These are phyloP conservation scores for Caenorhabditis panamensis DNA, from an alignment of 2,888 invertebrate genomes.

Conservation along the genomic window DNA sequence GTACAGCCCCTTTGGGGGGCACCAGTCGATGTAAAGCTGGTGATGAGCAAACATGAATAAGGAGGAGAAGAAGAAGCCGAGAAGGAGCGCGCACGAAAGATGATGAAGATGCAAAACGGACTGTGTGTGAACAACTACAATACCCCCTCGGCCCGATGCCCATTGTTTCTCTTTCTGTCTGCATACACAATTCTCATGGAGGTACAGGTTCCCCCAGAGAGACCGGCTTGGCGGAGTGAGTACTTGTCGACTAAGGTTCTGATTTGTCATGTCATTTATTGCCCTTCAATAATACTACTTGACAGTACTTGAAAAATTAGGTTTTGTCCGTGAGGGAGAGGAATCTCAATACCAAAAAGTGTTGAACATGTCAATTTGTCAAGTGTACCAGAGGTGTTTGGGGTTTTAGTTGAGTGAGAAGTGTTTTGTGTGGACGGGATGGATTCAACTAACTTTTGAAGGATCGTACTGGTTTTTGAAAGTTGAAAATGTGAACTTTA, in stretches of 20 bases:
- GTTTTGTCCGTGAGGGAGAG: too few relatives aligned
- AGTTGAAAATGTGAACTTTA: too few relatives aligned
- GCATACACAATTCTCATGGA: constrained; percentile 1
- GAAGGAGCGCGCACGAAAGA: constrained; percentile 47
- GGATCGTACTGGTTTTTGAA: too few relatives aligned
- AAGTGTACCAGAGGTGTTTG: too few relatives aligned
- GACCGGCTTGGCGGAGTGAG: neutral
- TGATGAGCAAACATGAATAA: constrained; percentile 52
- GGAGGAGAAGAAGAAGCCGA: constrained; percentile 8
- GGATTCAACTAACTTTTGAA: too few relatives aligned
- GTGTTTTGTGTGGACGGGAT: too few relatives aligned
- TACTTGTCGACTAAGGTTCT: neutral
- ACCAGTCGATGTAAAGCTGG: constrained; percentile 46
- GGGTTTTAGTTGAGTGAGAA: too few relatives aligned
- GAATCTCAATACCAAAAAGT: neutral
- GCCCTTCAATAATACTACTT: neutral
- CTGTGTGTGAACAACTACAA: constrained; percentile 60
- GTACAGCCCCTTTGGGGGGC: constrained; percentile 18
- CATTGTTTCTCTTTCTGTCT: constrained; percentile 40
- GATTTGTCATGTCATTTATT: neutral
- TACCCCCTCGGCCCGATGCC: constrained; percentile 19
- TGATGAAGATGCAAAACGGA: constrained; percentile 55
- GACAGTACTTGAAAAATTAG: neutral
- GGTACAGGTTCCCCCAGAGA: constrained; percentile 2
- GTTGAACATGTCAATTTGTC: neutral